Percentiles rank a stretch among this genome's conserved stretches.
These are phyloP conservation scores for Martes martes DNA, from an alignment of 2,113 vertebrate genomes.

Conservation along the genomic window DNA sequence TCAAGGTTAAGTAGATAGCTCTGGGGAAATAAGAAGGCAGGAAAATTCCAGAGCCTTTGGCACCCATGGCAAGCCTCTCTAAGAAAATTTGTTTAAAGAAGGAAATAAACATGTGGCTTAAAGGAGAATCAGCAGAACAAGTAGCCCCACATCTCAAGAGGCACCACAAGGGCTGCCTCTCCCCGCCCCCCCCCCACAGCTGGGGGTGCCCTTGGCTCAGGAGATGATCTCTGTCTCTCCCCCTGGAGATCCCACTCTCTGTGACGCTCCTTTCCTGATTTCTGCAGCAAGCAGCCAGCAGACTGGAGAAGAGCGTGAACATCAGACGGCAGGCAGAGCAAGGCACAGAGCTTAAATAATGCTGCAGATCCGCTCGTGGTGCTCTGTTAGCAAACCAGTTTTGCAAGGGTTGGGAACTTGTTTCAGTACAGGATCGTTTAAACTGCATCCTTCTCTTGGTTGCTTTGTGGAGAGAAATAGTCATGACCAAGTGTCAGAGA, in stretches of 20 bases:
- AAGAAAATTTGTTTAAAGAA: neutral
- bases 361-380: too few species aligned
- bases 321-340: neutral
- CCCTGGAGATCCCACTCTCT: neutral
- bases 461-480: neutral
- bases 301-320: neutral
- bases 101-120: neutral
- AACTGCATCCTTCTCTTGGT: neutral
- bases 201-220: neutral
- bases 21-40: neutral
- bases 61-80: neutral
- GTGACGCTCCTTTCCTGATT: neutral
- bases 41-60: neutral
- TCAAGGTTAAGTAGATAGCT: too few species aligned
- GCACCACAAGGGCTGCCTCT: too few species aligned
- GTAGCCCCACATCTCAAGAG: accelerated
- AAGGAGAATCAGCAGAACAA: neutral
- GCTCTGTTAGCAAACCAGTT: neutral
- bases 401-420: neutral
- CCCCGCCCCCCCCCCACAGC: neutral
- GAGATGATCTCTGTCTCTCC: neutral
- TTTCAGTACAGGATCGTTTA: neutral
- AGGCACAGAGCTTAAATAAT: neutral
- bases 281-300: neutral
- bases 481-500: neutral